Conservation (phyloP, 2,888 invertebrate species). For the Heliconius ismenius region DNA sequence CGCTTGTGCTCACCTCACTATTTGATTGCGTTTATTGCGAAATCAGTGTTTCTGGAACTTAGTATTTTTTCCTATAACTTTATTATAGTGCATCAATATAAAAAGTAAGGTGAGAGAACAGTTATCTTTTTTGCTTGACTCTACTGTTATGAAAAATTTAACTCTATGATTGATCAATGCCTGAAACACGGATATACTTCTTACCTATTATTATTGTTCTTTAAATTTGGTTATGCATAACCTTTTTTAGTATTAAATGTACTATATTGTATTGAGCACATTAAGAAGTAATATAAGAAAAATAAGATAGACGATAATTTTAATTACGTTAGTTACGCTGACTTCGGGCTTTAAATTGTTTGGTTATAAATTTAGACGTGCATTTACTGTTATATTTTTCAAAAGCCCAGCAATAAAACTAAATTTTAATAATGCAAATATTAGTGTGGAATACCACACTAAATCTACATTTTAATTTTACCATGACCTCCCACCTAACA, state of each 20-base stretch:
- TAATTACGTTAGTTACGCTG: not conserved
- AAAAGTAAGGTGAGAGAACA: conserved; percentile 11
- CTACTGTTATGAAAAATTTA: not conserved
- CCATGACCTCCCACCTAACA: not conserved
- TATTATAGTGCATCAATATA: conserved; percentile 1
- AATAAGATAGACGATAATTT: not conserved
- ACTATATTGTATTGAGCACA: not conserved
- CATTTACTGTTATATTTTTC: not conserved
- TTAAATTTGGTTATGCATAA: conserved; percentile 10
- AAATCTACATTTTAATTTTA: not conserved
- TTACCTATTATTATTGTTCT: conserved; percentile 9
- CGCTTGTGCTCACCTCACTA: conserved; percentile 44
- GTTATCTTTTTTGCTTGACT: not conserved
- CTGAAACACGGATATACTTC: conserved; percentile 6
- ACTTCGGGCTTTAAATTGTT: not conserved
- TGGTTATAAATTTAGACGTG: not conserved
- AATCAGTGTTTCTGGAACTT: conserved; percentile 52
- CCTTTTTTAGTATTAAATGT: not conserved
- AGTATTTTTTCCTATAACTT: not conserved
- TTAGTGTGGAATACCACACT: not conserved
- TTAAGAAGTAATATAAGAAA: not conserved
- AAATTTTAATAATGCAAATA: not conserved
- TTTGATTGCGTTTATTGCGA: conserved; percentile 46
- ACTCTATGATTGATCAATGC: not conserved
- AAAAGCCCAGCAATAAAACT: not conserved